Evolutionary conservation across 2,113 vertebrate genomes (phyloP).

Genomic region (Loxodonta africana): DNA sequence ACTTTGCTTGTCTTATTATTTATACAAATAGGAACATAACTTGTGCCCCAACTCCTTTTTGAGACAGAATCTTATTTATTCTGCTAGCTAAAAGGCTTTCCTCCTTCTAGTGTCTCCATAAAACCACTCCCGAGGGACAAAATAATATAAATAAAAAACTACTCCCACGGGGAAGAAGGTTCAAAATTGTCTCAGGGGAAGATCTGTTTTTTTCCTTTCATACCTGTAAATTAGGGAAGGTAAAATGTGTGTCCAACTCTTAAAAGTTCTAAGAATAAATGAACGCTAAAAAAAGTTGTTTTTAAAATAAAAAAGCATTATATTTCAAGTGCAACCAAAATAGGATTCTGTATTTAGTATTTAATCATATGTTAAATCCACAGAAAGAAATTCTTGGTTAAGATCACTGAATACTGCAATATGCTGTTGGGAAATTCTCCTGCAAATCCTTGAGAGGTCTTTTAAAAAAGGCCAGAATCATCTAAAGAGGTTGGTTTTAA

Average conservation of each 20-base stretch:
- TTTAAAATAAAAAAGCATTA: background rate
- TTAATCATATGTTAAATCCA: slow-evolving; percentile 60
- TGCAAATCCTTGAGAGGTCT: slow-evolving; percentile 45
- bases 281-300: background rate
- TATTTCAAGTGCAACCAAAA: slow-evolving; percentile 37
- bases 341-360: background rate
- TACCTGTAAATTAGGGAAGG: background rate
- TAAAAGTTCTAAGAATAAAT: slow-evolving; percentile 54
- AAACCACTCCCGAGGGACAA: background rate
- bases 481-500: slow-evolving; percentile 54
- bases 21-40: slow-evolving; percentile 2
- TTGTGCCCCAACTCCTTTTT: background rate
- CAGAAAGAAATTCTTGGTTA: slow-evolving; percentile 28
- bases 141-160: slow-evolving; percentile 22
- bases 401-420: slow-evolving; percentile 26
- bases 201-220: background rate
- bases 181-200: slow-evolving; percentile 34
- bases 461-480: slow-evolving; percentile 57
- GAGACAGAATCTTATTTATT: slow-evolving; percentile 35
- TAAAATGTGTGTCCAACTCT: slow-evolving; percentile 48
- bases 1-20: slow-evolving; percentile 9
- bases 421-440: slow-evolving; percentile 36
- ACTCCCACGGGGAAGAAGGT: background rate
- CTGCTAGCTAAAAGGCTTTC: slow-evolving; percentile 11
- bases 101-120: slow-evolving; percentile 26